Percentiles rank a stretch among this genome's conserved stretches.
Evolutionary conservation across 2,113 vertebrate genomes (phyloP).

Genomic region (Aspidoscelis tigris): DNA sequence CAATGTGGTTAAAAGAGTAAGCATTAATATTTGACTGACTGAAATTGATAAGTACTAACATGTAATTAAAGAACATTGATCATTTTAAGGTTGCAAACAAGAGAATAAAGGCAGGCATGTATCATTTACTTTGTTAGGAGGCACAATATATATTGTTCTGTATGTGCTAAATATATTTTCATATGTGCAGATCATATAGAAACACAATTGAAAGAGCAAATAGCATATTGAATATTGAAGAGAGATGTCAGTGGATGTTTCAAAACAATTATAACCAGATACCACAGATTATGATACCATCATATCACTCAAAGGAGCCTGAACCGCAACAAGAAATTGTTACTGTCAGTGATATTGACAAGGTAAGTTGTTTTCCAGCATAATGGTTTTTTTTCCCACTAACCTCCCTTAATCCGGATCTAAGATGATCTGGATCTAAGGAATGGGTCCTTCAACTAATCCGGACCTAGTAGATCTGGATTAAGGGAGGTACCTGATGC

Average conservation of each 20-base stretch:
- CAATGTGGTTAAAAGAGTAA: background rate
- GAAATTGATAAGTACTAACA: background rate
- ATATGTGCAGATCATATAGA: constrained; percentile 23
- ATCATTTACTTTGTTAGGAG: too few species aligned
- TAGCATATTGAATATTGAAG: background rate
- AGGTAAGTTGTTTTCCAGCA: constrained; percentile 12
- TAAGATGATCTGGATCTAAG: too few species aligned
- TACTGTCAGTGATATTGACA: constrained; percentile 35
- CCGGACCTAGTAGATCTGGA: too few species aligned
- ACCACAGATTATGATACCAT: background rate
- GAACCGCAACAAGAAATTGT: constrained; percentile 17
- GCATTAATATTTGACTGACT: background rate
- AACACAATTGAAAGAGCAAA: background rate
- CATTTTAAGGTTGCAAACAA: background rate
- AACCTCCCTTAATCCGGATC: too few species aligned
- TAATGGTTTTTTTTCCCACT: background rate
- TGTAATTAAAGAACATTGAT: background rate
- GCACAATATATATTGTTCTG: background rate
- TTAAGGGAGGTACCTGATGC: too few species aligned
- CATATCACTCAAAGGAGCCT: background rate
- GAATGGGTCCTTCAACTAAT: too few species aligned
- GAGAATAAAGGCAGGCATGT: background rate
- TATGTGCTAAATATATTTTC: background rate
- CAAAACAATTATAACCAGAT: background rate
- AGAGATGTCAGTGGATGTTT: background rate